Conservation (phyloP, 1,140 invertebrate genomes). For the Mercenaria mercenaria region DNA sequence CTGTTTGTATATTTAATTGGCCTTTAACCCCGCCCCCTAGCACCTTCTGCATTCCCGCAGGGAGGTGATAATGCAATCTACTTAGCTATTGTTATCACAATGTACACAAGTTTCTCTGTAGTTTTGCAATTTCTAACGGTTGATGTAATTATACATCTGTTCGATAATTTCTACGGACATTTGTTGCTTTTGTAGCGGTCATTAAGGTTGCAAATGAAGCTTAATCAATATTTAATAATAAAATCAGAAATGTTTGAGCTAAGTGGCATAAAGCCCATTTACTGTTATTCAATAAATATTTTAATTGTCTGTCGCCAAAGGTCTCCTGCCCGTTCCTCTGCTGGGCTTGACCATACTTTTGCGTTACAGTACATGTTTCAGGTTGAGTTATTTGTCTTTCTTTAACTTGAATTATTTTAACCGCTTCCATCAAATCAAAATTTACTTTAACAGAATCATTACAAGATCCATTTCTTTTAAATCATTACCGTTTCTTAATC, state of each 20-base stretch:
- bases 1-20: constrained; percentile 58
- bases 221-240: constrained; percentile 42
- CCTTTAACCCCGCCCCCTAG: constrained; percentile 54
- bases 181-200: constrained; percentile 58
- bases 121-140: constrained; percentile 61
- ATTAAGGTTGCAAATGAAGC: constrained; percentile 31
- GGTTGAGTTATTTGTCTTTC: neutral
- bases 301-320: neutral
- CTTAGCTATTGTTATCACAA: constrained; percentile 60
- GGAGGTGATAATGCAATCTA: constrained; percentile 64
- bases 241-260: neutral
- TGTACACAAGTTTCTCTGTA: constrained; percentile 56
- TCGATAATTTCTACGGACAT: constrained; percentile 31
- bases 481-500: too few species aligned
- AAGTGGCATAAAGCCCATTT: neutral
- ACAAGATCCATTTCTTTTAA: neutral
- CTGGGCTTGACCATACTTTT: too few species aligned
- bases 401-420: neutral
- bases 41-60: constrained; percentile 52
- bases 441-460: neutral
- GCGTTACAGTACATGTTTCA: neutral
- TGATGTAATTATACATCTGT: constrained; percentile 62
- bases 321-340: neutral
- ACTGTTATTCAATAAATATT: neutral
- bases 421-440: neutral